These are phyloP conservation scores for Aporrectodea caliginosa DNA, from an alignment of 1,140 invertebrate genomes.

Conservation along the genomic window DNA sequence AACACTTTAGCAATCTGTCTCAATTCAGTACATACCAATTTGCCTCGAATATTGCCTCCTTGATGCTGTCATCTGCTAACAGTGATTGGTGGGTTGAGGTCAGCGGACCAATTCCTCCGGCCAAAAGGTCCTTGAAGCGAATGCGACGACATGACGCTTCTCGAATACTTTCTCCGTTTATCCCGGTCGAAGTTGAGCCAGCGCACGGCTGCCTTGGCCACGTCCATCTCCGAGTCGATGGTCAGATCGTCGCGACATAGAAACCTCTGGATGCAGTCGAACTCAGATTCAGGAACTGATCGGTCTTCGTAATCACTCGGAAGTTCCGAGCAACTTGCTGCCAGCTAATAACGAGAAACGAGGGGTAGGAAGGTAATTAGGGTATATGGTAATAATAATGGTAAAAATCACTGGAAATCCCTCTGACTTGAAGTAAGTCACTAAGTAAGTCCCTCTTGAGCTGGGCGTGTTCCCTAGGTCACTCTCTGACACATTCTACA, in stretches of 20 bases:
- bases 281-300: not conserved
- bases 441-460: too few relatives aligned
- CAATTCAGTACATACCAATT: too few relatives aligned
- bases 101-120: not conserved
- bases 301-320: not conserved
- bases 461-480: too few relatives aligned
- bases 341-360: too few relatives aligned
- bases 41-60: not conserved
- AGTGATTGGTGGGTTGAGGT: not conserved
- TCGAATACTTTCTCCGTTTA: not conserved
- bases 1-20: too few relatives aligned
- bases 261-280: not conserved
- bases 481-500: too few relatives aligned
- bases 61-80: not conserved
- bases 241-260: not conserved
- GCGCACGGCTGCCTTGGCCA: not conserved
- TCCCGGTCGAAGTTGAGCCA: not conserved
- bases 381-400: too few relatives aligned
- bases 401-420: too few relatives aligned
- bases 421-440: too few relatives aligned
- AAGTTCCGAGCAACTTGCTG: not conserved
- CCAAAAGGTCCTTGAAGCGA: not conserved
- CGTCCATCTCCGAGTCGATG: not conserved
- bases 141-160: not conserved
- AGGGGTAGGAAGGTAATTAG: too few relatives aligned